Conservation (phyloP, 2,797 vertebrate species). For the Enteromius trimaculatus region DNA sequence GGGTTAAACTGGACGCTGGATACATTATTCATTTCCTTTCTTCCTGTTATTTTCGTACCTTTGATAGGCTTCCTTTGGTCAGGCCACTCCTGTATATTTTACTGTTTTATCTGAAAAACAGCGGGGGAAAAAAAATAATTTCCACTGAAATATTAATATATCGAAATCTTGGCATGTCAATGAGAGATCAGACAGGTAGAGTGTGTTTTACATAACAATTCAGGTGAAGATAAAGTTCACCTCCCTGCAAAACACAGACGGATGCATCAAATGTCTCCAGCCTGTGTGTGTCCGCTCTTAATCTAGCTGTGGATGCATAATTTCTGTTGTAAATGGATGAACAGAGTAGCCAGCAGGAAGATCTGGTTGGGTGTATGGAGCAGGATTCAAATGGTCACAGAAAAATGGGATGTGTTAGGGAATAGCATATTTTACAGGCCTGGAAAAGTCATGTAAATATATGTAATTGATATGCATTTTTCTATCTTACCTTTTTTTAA, state of each 20-base stretch:
- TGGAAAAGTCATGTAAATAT: neutral
- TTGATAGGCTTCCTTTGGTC: slow-evolving; percentile 68
- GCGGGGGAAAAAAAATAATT: slow-evolving; percentile 51
- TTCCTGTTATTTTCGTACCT: slow-evolving; percentile 73
- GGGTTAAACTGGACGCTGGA: slow-evolving; percentile 82
- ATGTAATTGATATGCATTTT: neutral
- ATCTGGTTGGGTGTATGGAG: neutral
- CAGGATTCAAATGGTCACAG: neutral
- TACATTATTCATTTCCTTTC: slow-evolving; percentile 81
- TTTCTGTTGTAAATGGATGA: slow-evolving; percentile 38
- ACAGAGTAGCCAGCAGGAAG: neutral
- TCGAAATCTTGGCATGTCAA: slow-evolving; percentile 60
- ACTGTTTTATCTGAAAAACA: slow-evolving; percentile 60
- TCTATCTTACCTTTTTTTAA: neutral
- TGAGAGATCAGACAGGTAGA: slow-evolving; percentile 66
- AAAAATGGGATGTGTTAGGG: neutral
- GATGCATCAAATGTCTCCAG: slow-evolving; percentile 31
- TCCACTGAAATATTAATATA: slow-evolving; percentile 65
- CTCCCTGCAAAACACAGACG: slow-evolving; percentile 47
- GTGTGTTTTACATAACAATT: slow-evolving; percentile 66
- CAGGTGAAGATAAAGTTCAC: slow-evolving; percentile 61
- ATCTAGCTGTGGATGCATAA: slow-evolving; percentile 9
- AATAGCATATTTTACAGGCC: neutral
- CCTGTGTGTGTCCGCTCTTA: slow-evolving; percentile 35
- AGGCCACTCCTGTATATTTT: slow-evolving; percentile 66